Percentiles rank a stretch among this genome's conserved stretches.
Conservation (phyloP, 1,140 invertebrate genomes). For the Anadara kagoshimensis region DNA sequence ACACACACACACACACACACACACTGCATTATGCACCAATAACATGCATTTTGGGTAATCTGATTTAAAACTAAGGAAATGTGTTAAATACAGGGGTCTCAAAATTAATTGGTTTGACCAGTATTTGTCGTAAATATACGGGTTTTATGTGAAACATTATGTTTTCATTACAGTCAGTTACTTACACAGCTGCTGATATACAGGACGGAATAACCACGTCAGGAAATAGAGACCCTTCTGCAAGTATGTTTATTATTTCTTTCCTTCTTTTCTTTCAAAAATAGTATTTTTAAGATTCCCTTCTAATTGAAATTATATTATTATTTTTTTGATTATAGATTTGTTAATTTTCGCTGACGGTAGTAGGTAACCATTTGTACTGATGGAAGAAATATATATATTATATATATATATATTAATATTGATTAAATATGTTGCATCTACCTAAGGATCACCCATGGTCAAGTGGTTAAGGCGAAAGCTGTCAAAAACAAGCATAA, state of each 20-base stretch:
- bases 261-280: neutral
- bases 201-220: conserved; percentile 36
- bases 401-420: too few species aligned
- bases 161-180: conserved; percentile 29
- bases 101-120: too few species aligned
- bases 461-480: too few species aligned
- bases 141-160: neutral
- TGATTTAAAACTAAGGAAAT: too few species aligned
- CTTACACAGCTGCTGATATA: conserved; percentile 38
- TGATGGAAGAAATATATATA: too few species aligned
- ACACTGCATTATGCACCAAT: neutral
- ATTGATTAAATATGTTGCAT: too few species aligned
- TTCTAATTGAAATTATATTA: neutral
- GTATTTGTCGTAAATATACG: neutral
- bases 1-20: neutral
- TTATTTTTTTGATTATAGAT: neutral
- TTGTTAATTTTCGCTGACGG: too few species aligned
- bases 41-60: too few species aligned
- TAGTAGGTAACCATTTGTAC: too few species aligned
- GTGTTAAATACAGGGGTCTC: too few species aligned
- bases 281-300: neutral
- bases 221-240: conserved; percentile 24
- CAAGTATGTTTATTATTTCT: conserved; percentile 33
- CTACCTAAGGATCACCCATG: too few species aligned
- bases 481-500: too few species aligned